A percentile compares a stretch with the other conserved stretches of the same genome.
Evolutionary conservation across 2,888 invertebrate genomes (phyloP).

Genomic region (Macrophya alboannulata): DNA sequence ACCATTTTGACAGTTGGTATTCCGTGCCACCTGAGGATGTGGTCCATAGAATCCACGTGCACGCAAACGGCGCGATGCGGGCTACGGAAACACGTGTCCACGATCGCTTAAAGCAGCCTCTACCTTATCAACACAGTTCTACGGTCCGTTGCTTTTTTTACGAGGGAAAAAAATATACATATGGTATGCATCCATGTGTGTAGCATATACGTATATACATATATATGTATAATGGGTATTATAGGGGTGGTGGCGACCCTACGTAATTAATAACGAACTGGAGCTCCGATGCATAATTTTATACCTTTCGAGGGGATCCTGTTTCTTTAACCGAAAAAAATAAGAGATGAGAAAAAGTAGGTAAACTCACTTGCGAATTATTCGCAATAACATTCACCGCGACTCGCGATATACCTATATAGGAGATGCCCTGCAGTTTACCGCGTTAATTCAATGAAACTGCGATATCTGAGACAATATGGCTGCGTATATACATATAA

Average conservation of each 20-base stretch:
- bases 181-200: background rate
- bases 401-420: background rate
- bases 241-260: background rate
- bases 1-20: slow-evolving; percentile 44
- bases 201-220: slow-evolving; percentile 11
- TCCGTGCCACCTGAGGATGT: slow-evolving; percentile 48
- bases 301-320: background rate
- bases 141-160: slow-evolving; percentile 40
- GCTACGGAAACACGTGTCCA: slow-evolving; percentile 66
- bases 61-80: slow-evolving; percentile 70
- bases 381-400: background rate
- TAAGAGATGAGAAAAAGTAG: background rate
- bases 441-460: background rate
- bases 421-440: background rate
- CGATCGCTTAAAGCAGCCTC: slow-evolving; percentile 42
- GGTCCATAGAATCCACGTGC: slow-evolving; percentile 69
- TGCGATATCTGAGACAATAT: slow-evolving; percentile 38
- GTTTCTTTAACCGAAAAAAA: background rate
- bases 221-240: background rate
- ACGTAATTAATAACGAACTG: background rate
- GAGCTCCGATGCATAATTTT: background rate
- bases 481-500: slow-evolving; percentile 2
- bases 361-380: background rate
- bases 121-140: slow-evolving; percentile 31
- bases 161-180: slow-evolving; percentile 1